Conservation (phyloP, 2,113 vertebrate species). For the Callipepla californica region DNA sequence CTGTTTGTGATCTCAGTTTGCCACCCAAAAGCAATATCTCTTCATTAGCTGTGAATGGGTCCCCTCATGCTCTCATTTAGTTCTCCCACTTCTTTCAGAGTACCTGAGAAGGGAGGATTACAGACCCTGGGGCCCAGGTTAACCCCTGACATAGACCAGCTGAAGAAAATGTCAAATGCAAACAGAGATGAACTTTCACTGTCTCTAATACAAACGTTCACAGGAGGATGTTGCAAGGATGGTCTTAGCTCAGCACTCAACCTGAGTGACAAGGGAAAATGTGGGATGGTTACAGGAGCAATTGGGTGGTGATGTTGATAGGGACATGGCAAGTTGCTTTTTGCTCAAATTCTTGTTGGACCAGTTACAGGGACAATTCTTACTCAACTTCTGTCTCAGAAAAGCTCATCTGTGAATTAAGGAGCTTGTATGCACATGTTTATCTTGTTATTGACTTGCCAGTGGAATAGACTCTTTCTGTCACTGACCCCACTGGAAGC, state of each 20-base stretch:
- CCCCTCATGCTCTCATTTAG: not conserved
- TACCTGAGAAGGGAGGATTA: not conserved
- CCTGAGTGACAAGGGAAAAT: accelerated
- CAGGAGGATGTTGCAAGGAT: not conserved
- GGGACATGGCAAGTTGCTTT: not conserved
- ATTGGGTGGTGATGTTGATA: not conserved
- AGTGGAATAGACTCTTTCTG: not conserved
- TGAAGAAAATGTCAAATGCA: slow-evolving; percentile 4
- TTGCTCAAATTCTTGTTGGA: not conserved
- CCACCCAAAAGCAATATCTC: not conserved
- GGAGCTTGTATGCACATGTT: accelerated
- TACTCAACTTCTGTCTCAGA: not conserved
- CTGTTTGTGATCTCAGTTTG: not conserved
- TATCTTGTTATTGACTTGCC: not conserved
- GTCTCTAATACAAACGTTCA: not conserved
- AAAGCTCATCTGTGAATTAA: not conserved
- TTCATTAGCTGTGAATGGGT: not conserved
- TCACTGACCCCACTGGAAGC: not conserved
- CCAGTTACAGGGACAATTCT: not conserved
- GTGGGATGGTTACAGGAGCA: accelerated
- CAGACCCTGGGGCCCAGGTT: not conserved
- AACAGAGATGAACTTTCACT: not conserved
- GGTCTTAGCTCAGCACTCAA: not conserved
- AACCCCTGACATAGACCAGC: not conserved
- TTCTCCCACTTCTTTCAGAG: not conserved